Conservation (phyloP, 2,113 vertebrate species). For the Camarhynchus parvulus region DNA sequence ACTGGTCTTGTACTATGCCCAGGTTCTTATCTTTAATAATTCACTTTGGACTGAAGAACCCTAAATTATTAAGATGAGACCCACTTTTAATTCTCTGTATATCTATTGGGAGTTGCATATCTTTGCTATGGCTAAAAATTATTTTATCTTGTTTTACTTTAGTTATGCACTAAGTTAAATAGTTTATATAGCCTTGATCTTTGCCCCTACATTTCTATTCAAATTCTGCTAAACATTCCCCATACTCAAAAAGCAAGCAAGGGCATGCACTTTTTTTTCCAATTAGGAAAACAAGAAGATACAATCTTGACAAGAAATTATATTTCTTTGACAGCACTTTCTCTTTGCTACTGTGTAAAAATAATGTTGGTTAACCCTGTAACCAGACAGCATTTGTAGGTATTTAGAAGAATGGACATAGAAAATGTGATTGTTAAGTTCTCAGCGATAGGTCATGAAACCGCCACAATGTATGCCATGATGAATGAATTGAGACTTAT, state of each 20-base stretch:
- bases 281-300: background rate
- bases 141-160: conserved; percentile 4
- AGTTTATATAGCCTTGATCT: background rate
- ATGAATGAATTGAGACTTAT: background rate
- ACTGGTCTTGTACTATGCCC: background rate
- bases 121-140: background rate
- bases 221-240: background rate
- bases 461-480: background rate
- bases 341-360: background rate
- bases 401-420: background rate
- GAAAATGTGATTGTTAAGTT: background rate
- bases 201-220: background rate
- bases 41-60: background rate
- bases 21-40: conserved; percentile 6
- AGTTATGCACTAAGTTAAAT: background rate
- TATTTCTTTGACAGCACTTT: background rate
- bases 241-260: background rate
- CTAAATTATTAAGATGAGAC: background rate
- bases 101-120: background rate
- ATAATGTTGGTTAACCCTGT: background rate
- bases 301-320: background rate
- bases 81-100: background rate
- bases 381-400: background rate
- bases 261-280: background rate
- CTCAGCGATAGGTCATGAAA: background rate